Evolutionary conservation across 2,888 invertebrate species (phyloP).

Genomic region (Tetranychus truncatus): DNA sequence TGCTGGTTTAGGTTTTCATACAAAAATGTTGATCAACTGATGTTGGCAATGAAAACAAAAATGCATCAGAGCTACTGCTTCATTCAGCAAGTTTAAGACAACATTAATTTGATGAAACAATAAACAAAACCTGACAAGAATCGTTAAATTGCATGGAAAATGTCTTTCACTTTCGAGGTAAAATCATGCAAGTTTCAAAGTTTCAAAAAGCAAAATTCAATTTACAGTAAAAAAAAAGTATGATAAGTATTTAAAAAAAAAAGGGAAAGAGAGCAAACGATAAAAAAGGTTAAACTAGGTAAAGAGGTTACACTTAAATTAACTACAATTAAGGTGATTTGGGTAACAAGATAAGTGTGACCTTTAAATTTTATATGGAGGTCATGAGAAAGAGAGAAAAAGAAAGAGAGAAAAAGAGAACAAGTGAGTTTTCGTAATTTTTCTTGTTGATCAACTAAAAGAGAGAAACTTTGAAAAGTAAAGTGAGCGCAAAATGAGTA

Average conservation of each 20-base stretch:
- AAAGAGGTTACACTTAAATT: conserved; percentile 7
- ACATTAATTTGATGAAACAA: too few relatives aligned
- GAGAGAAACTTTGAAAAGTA: not conserved
- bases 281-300: not conserved
- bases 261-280: not conserved
- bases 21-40: not conserved
- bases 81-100: too few relatives aligned
- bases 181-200: too few relatives aligned
- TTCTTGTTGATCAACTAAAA: not conserved
- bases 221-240: not conserved
- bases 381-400: conserved; percentile 3
- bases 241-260: not conserved
- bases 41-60: not conserved
- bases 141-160: too few relatives aligned
- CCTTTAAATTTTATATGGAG: not conserved
- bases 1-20: not conserved
- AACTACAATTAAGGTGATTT: not conserved
- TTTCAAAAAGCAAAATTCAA: too few relatives aligned
- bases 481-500: not conserved
- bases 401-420: conserved; percentile 5
- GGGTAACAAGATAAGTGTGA: too few relatives aligned
- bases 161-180: too few relatives aligned
- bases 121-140: too few relatives aligned
- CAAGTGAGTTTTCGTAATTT: not conserved
- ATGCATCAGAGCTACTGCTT: not conserved